Base-by-base conservation (phyloP, 2,797 vertebrate species). In the Falco peregrinus region DNA sequence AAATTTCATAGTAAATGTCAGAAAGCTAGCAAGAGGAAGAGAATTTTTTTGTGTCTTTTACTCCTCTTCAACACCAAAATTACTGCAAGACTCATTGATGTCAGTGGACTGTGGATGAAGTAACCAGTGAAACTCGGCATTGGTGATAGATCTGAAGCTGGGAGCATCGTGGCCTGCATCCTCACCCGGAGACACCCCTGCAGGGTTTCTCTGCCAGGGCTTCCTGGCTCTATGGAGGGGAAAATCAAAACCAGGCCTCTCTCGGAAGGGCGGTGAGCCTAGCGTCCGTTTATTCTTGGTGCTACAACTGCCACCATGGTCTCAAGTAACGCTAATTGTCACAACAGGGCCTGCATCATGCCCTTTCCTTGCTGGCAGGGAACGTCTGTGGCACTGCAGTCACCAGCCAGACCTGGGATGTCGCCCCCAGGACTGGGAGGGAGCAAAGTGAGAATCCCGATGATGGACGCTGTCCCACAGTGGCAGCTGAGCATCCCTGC, bases 311-410 rank as follows among this genome's bases (percentile, higher is more conserved):
- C 37, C 53, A 24, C 68, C 53, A 19, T 0, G 0, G 26, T 13
- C 68, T 59, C 60, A 20, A 51, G 45, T 33, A 59, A n/a, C 0
- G 1, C 18, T n/a, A 20, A 24, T 29, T 48, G 41, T 48, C 59
- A 57, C 4, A 4, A 43, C 33, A 2, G 4, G 68, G 33, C 51
- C 76, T 37, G 35, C 5, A 4, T 28, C 12, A 0, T 19, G 69
- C 22, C 45, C 60, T 45, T 39, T 53, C n/a, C 69, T 51, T 1
- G 5, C 24, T 74, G 53, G 37, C 45, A 28, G n/a, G 28, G 37
- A 26, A 53, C 3, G 0, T 16, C 45, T 51, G 59, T 0, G 9
- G 10, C 0, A 1, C 60, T n/a, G 33, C 2, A 3, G 39, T 68
- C 86, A 26, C 54, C 53, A 48, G 41, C 74, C 84, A 63, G 56